Evolutionary conservation across 2,113 vertebrate genomes (phyloP).

Genomic region (Opisthocomus hoazin): DNA sequence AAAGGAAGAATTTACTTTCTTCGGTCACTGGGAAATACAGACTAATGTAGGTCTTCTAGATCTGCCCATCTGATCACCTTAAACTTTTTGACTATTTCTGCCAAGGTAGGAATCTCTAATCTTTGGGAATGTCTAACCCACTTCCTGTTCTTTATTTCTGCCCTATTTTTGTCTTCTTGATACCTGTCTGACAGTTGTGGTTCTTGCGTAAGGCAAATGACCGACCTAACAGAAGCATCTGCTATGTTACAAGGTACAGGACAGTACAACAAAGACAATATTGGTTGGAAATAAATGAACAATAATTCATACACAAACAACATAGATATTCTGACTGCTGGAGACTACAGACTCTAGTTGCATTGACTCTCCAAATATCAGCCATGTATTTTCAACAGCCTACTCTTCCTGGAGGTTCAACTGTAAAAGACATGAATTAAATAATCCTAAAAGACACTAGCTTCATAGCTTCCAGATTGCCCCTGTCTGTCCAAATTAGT

Average conservation of each 20-base stretch:
- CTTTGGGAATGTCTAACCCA: neutral
- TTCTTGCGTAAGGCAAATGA: neutral
- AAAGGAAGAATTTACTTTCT: neutral
- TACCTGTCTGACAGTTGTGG: neutral
- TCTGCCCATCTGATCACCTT: neutral
- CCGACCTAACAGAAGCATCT: neutral
- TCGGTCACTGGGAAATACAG: neutral
- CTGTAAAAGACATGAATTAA: neutral
- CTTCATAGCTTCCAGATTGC: neutral
- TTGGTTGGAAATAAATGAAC: neutral
- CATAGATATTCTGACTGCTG: neutral
- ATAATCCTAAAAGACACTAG: neutral
- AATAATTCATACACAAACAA: neutral
- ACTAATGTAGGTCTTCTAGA: neutral
- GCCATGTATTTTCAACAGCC: neutral
- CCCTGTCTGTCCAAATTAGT: neutral
- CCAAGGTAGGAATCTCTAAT: neutral
- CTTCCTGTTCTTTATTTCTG: neutral
- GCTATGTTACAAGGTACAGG: neutral
- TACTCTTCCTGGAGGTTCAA: neutral
- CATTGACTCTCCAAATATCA: neutral
- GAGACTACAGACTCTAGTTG: neutral
- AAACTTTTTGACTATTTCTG: neutral
- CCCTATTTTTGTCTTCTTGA: neutral
- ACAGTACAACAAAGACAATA: neutral